Evolutionary conservation across 1,140 invertebrate genomes (phyloP).

Genomic region (Pentalonia nigronervosa): DNA sequence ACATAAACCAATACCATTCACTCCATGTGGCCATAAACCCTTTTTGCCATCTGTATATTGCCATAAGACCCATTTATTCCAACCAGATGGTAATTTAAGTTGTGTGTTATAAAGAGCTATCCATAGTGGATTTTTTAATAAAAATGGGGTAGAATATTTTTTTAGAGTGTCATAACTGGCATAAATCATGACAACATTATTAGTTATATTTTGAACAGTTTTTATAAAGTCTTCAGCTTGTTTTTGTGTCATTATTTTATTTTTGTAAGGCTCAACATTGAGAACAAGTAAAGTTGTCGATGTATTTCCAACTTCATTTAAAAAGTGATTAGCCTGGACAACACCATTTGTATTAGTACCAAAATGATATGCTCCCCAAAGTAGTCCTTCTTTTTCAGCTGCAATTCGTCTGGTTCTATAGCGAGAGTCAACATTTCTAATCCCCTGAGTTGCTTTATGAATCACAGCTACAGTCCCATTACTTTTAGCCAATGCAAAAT

Average conservation of each 20-base stretch:
- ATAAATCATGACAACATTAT: constrained; percentile 29
- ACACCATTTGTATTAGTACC: constrained; percentile 38
- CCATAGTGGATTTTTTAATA: constrained; percentile 50
- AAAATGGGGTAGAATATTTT: constrained; percentile 4
- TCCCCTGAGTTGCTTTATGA: constrained; percentile 54
- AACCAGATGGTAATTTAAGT: constrained; percentile 34
- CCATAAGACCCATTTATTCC: constrained; percentile 55
- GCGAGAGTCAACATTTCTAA: neutral
- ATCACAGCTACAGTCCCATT: constrained; percentile 52
- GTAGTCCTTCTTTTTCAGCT: constrained; percentile 48
- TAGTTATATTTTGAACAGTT: constrained; percentile 40
- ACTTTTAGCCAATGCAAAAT: constrained; percentile 41
- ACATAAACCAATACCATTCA: neutral
- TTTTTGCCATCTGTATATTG: constrained; percentile 54
- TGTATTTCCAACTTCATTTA: constrained; percentile 45
- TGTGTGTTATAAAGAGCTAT: neutral
- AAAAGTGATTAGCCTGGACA: constrained; percentile 52
- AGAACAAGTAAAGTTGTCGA: constrained; percentile 31
- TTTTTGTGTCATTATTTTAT: constrained; percentile 34
- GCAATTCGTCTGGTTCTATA: constrained; percentile 19
- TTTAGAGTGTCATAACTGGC: constrained; percentile 19
- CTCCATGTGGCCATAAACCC: neutral
- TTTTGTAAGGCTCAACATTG: constrained; percentile 32
- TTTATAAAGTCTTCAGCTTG: constrained; percentile 54
- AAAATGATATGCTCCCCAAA: constrained; percentile 59